Percentiles rank a stretch among this genome's conserved stretches.
phyloP scores from a whole-genome alignment of 2,113 vertebrate species.

The Microtus pennsylvanicus region DNA sequence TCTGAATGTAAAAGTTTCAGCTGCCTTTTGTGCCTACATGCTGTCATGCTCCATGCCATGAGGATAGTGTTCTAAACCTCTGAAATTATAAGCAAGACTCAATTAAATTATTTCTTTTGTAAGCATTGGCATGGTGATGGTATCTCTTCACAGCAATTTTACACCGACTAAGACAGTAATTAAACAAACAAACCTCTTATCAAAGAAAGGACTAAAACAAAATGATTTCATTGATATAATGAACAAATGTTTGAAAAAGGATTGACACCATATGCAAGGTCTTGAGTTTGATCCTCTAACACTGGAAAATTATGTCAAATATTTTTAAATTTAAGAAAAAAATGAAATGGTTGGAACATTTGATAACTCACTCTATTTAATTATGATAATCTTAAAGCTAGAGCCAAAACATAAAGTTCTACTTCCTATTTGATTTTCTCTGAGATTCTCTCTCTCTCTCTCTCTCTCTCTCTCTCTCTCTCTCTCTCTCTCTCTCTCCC shows the following conservation, averaged over 20 bases:
- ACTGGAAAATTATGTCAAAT: background rate
- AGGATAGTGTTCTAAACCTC: background rate
- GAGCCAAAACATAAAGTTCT: background rate
- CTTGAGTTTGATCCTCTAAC: background rate
- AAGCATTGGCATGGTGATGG: background rate
- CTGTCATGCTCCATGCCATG: background rate
- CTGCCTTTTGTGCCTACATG: background rate
- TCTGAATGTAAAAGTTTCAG: background rate
- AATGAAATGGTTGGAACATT: background rate
- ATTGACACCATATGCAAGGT: background rate
- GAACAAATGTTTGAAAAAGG: background rate
- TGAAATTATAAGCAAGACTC: no score
- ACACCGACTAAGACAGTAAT: background rate
- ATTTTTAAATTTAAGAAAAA: background rate
- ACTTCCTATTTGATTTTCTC: no score
- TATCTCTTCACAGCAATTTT: background rate
- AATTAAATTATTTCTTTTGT: background rate
- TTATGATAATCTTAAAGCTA: background rate
- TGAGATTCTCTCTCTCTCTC: no score
- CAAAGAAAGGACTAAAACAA: background rate
- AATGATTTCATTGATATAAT: background rate
- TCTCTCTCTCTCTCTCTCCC: no score
- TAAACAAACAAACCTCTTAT: background rate
- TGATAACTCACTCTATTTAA: background rate
- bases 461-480: no score